Evolutionary conservation across 2,113 vertebrate genomes (phyloP), one percentile per base, ranked within the genome.

Genomic region (Proterorhinus semilunaris): DNA sequence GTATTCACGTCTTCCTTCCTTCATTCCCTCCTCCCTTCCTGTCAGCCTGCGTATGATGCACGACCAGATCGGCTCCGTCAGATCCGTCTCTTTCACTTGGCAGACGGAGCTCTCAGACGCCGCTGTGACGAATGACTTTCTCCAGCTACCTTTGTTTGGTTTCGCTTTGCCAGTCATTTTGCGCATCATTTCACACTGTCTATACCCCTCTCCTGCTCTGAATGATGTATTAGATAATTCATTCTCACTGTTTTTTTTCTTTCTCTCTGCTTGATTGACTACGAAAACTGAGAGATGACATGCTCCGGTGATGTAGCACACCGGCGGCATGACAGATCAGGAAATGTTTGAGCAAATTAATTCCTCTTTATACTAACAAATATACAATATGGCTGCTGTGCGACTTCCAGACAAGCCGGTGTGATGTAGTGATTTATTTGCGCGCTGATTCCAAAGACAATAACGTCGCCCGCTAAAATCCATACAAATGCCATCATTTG

Each of bases 11-110:
- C 58, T 44, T 65, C 17, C 55, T 50, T 50, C 12, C 52, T 8
- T 65, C 48, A 9, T 45, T 62, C 44, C 51, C 46, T 47, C 15
- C 51, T 9, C 68, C 50, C 52, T 64, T 49, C 73, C 68, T 69
- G 75, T 66, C 7, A 9, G 63, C 75, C 73, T 17, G 62, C 16
- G 0, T 65, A 46, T 75, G 78, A 79, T 82, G 68, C 62, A 54
- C 52, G 78, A 74, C 50, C 80, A 89, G 85, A 87, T 85, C 81
- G 66, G 58, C 10, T 69, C 78, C 80, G 76, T 85, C 79, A 83
- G 78, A 72, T 8, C 1, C 74, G 49, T 79, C 45, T 54, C 58
- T 57, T n/a, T 11, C 15, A 47, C 53, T 73, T 75, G 71, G 71
- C 71, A 75, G 81, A 63, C 57, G 44, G 69, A 50, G 42, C 54